Percentiles rank a stretch among this genome's conserved stretches.
phyloP scores from a whole-genome alignment of 2,113 vertebrate species.

The Pollachius pollachius region DNA sequence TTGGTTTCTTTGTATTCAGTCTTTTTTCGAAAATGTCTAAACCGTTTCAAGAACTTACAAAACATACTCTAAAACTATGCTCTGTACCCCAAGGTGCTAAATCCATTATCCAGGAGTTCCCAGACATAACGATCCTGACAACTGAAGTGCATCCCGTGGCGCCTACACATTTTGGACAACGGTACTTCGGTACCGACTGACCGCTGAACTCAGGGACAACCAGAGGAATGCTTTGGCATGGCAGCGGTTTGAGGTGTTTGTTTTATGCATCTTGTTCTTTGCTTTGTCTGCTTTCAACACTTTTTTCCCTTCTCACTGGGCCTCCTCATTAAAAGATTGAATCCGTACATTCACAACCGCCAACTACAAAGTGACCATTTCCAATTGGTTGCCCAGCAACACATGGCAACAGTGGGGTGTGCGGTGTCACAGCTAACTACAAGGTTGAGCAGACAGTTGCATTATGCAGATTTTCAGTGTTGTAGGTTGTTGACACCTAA shows the following conservation, averaged over 20 bases:
- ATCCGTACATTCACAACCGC: too few species aligned
- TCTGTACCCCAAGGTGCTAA: slow-evolving; percentile 80
- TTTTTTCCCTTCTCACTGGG: background rate
- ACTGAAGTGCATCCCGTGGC: slow-evolving; percentile 95
- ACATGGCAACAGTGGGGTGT: too few species aligned
- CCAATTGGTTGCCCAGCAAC: too few species aligned
- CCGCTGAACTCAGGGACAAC: slow-evolving; percentile 25
- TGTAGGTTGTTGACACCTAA: too few species aligned
- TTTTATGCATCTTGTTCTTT: background rate
- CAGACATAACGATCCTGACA: slow-evolving; percentile 95
- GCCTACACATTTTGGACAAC: slow-evolving; percentile 95
- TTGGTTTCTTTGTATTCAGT: too few species aligned
- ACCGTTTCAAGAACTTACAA: too few species aligned
- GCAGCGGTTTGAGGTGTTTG: background rate
- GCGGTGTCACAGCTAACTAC: too few species aligned
- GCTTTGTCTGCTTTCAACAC: background rate
- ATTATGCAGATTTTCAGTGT: background rate
- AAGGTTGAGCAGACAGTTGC: slow-evolving; percentile 1
- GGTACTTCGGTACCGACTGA: slow-evolving; percentile 96
- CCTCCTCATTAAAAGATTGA: background rate
- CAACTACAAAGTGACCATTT: too few species aligned
- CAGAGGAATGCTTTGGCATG: slow-evolving; percentile 36
- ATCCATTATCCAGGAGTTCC: slow-evolving; percentile 96
- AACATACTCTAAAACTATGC: background rate
- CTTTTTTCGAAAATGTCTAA: too few species aligned